phyloP scores from a whole-genome alignment of 2,888 invertebrate species.

The Glomeris marginata region DNA sequence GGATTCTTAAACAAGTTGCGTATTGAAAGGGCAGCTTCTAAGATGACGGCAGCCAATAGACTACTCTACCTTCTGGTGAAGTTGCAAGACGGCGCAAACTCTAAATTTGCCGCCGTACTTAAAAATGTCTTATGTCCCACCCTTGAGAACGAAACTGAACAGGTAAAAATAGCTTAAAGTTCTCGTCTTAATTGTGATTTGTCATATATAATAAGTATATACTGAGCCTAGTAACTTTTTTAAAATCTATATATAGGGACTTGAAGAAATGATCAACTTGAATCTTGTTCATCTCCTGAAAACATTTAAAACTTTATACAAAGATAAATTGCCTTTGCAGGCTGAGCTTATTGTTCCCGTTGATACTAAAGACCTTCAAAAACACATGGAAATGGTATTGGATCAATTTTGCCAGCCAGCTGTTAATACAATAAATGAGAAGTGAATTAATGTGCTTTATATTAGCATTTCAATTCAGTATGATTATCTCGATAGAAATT shows the following conservation, averaged over 20 bases:
- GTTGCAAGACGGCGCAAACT: conserved; percentile 29
- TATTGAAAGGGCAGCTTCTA: conserved; percentile 20
- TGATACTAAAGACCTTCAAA: too few relatives aligned
- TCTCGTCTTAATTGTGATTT: not conserved
- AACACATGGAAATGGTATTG: not conserved
- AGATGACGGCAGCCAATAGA: conserved; percentile 29
- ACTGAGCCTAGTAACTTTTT: not conserved
- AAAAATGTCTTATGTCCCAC: conserved; percentile 29
- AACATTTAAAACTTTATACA: conserved; percentile 25
- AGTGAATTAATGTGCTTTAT: too few relatives aligned
- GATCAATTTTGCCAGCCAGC: not conserved
- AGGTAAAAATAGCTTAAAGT: conserved; percentile 22
- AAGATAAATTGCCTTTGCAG: too few relatives aligned
- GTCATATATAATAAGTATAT: conserved; percentile 1
- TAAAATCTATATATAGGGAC: conserved; percentile 41
- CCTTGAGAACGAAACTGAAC: conserved; percentile 28
- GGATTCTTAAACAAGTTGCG: conserved; percentile 29
- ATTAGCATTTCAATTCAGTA: not conserved
- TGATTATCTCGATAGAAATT: too few relatives aligned
- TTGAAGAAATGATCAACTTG: conserved; percentile 61
- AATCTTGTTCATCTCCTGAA: conserved; percentile 47
- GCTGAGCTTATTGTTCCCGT: too few relatives aligned
- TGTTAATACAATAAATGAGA: not conserved
- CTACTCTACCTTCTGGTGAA: conserved; percentile 30
- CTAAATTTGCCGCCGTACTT: conserved; percentile 29